Evolutionary conservation across 2,888 invertebrate genomes (phyloP), one percentile per base, ranked within the genome.

Genomic region (Tipula unca): DNA sequence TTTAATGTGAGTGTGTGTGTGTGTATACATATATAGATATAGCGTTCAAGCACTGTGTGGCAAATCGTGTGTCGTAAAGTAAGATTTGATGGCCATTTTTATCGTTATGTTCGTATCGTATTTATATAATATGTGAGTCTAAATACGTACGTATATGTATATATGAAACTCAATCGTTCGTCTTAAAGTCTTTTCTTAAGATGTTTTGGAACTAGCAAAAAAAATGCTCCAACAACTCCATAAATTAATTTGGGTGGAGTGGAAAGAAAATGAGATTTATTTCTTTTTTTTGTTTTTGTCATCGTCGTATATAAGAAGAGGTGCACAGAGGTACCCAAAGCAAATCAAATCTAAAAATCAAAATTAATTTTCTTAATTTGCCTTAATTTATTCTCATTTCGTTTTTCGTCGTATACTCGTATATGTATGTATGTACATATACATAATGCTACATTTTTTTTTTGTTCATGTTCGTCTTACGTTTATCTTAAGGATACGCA

Each of bases 351-450:
- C 35, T 29, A 83, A 83, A 82, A 83, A 83, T 83, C 35, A 83
- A 83, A 83, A 35, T 32, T 83, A 83, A 83, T 83, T 83, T 83
- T 83, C 29, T 83, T 83, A 17, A 32, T 83, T 83, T 83, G n/a
- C 83, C 83, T 83, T 35, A 83, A 83, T 32, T 32, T 83, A 83
- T 83, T 83, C 35, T 83, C 83, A 83, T 83, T 83, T 83, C 32
- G 48, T 10, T 69, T 69, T 25, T 25, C 32, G 1, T 32, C n/a
- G n/a, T n/a, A n/a, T n/a, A n/a, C 17, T 48, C 14, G 14, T 10
- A 14, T 39, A 13, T 42, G n/a, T 42, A 14, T 14, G 6, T 42
- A 14, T 42, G 0, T 42, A 42, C 42, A 42, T 48, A 48, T 17
- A n/a, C n/a, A 32, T 0, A 48, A 48, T 48, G 48, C 2, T 48